phyloP scores from a whole-genome alignment of 2,113 vertebrate genomes.

The Pristiophorus japonicus region DNA sequence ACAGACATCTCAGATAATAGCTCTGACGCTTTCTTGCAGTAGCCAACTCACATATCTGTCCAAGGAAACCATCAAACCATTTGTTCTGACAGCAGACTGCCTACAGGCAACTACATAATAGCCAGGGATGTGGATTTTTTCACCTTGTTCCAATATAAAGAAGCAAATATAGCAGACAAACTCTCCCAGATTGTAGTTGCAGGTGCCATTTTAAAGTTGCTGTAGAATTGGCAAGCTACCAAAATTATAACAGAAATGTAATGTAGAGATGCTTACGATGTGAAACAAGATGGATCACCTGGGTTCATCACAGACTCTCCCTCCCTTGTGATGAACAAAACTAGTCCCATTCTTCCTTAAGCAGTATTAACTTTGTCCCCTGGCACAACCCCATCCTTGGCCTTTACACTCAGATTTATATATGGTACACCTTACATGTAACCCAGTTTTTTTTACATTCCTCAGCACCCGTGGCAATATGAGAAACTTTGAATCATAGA shows the following conservation, averaged over 20 bases:
- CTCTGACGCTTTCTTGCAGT: conserved; percentile 33
- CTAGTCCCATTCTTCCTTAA: not conserved
- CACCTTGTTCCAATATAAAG: conserved; percentile 29
- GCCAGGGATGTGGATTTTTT: conserved; percentile 20
- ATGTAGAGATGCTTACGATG: not conserved
- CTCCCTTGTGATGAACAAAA: not conserved
- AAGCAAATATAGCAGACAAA: conserved; percentile 21
- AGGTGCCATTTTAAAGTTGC: conserved; percentile 12
- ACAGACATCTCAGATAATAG: conserved; percentile 30
- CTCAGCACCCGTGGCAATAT: not conserved
- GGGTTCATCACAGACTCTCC: not conserved
- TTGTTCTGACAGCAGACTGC: conserved; percentile 33
- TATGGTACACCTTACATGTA: not conserved
- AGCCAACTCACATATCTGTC: conserved; percentile 34
- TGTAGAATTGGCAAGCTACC: conserved; percentile 21
- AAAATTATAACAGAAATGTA: conserved; percentile 1
- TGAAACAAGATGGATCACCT: not conserved
- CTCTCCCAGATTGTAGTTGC: conserved; percentile 2
- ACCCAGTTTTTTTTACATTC: not conserved
- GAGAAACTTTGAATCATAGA: not conserved
- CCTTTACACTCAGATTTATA: not conserved
- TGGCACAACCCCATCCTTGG: not conserved
- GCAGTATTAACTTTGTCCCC: not conserved
- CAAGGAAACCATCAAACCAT: conserved; percentile 32
- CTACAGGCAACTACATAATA: conserved; percentile 36